Conservation (phyloP, 2,113 vertebrate genomes). For the Falcunculus frontatus region DNA sequence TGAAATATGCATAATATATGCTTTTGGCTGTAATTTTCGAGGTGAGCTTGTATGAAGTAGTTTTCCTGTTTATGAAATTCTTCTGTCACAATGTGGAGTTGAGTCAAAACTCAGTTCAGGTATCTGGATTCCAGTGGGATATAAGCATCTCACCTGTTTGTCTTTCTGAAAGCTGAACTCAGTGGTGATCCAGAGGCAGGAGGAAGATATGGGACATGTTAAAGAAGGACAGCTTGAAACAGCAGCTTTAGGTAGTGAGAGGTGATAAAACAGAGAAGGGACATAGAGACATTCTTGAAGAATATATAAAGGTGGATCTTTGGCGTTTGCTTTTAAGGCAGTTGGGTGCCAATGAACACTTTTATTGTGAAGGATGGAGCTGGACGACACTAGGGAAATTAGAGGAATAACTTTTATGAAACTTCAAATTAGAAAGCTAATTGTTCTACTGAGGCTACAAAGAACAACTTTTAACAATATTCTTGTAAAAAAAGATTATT, state of each 20-base stretch:
- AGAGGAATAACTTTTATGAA: not conserved
- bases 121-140: not conserved
- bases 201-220: not conserved
- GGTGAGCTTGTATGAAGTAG: not conserved
- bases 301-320: accelerated
- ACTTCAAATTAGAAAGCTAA: not conserved
- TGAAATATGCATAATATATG: not conserved
- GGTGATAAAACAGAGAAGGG: not conserved
- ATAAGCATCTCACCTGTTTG: not conserved
- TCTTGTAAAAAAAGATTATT: not conserved
- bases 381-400: not conserved
- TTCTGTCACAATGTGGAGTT: not conserved
- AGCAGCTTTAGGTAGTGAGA: not conserved
- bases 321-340: not conserved
- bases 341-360: not conserved
- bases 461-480: not conserved
- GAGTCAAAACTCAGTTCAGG: not conserved
- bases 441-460: not conserved
- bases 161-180: not conserved
- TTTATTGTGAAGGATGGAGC: not conserved
- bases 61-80: not conserved
- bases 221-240: not conserved
- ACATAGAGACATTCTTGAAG: not conserved
- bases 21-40: not conserved
- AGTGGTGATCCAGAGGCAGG: not conserved